phyloP scores from a whole-genome alignment of 2,113 vertebrate species.

The Oreochromis tanganicae region DNA sequence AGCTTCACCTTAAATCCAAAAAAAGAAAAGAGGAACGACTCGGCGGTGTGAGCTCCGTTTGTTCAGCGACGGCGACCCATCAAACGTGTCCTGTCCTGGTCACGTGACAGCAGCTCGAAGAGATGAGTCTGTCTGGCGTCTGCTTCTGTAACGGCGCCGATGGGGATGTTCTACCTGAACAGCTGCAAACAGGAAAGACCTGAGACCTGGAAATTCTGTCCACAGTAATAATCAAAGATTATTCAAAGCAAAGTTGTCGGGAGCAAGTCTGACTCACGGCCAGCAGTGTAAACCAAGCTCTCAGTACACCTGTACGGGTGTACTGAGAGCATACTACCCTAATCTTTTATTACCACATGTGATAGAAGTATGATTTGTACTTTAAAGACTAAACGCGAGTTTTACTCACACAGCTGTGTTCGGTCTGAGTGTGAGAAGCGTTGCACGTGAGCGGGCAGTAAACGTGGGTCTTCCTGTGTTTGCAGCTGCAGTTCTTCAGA shows the following conservation, averaged over 20 bases:
- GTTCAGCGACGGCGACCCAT: not conserved
- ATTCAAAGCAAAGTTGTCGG: not conserved
- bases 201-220: not conserved
- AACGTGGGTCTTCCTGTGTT: not conserved
- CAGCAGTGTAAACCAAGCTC: not conserved
- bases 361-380: not conserved
- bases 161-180: not conserved
- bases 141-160: no score
- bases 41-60: rapidly evolving
- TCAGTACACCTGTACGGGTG: not conserved
- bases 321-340: not conserved
- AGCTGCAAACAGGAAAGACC: not conserved
- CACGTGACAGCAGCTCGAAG: not conserved
- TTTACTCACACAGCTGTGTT: not conserved
- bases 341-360: not conserved
- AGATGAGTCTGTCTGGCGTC: not conserved
- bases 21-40: not conserved
- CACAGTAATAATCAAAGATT: not conserved
- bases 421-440: not conserved
- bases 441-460: rapidly evolving
- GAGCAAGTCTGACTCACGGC: not conserved
- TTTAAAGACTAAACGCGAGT: not conserved
- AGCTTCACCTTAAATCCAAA: not conserved
- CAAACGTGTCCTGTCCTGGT: not conserved
- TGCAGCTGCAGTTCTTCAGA: rapidly evolving